Conservation (phyloP, 2,797 vertebrate genomes). For the Neosilurus hyrtlii region DNA sequence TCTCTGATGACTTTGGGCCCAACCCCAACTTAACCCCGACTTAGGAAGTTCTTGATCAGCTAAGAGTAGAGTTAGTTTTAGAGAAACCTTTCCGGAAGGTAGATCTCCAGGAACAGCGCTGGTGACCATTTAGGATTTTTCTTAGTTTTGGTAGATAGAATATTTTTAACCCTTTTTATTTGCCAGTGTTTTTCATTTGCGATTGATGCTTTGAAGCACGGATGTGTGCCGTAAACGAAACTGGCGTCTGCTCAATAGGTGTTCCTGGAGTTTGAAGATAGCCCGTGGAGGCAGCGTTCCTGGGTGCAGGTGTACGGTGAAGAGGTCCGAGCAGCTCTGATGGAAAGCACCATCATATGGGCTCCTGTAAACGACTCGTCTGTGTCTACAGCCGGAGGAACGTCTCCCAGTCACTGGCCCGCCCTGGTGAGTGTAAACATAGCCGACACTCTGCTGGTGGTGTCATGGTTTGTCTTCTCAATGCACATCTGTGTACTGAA, state of each 20-base stretch:
- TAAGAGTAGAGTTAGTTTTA: too few species aligned
- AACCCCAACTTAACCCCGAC: too few species aligned
- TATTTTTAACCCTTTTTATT: background rate
- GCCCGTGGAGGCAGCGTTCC: conserved; percentile 83
- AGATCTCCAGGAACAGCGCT: too few species aligned
- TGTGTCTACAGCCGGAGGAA: conserved; percentile 67
- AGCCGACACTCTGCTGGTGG: background rate
- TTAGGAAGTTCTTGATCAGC: too few species aligned
- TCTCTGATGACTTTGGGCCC: too few species aligned
- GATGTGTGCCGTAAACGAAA: background rate
- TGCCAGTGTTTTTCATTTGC: background rate
- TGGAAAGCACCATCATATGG: conserved; percentile 95
- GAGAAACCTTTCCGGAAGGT: too few species aligned
- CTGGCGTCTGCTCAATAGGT: conserved; percentile 72
- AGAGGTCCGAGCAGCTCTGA: conserved; percentile 86
- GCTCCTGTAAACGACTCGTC: conserved; percentile 76
- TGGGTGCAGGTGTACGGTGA: conserved; percentile 96
- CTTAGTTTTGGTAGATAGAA: background rate
- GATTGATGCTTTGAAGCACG: background rate
- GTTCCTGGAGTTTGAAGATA: conserved; percentile 94
- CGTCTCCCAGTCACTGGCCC: conserved; percentile 81
- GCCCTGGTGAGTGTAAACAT: conserved; percentile 82
- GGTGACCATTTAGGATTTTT: too few species aligned
- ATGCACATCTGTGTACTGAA: background rate
- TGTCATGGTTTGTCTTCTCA: background rate